Evolutionary conservation across 2,797 vertebrate species (phyloP).

Genomic region (Phataginus tetradactyla): DNA sequence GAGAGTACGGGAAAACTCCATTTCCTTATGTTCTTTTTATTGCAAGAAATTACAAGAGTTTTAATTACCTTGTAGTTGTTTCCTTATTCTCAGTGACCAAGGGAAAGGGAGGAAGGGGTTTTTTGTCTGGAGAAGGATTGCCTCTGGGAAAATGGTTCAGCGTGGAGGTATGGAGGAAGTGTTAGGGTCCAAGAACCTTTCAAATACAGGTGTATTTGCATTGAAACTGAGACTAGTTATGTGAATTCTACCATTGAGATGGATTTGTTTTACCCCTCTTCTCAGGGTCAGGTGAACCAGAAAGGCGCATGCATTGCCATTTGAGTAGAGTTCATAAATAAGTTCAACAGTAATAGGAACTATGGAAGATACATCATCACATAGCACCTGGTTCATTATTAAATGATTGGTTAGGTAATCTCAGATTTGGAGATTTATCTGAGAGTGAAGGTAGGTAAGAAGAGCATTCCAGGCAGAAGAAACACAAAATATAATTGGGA

Average conservation of each 20-base stretch:
- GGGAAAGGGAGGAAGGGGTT: background rate
- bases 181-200: background rate
- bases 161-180: background rate
- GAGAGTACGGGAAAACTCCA: background rate
- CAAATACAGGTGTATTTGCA: background rate
- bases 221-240: slow-evolving; percentile 17
- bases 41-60: background rate
- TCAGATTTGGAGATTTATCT: background rate
- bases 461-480: background rate
- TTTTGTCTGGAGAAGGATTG: background rate
- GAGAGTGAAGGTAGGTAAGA: background rate
- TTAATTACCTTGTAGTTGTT: slow-evolving; percentile 21
- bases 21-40: slow-evolving; percentile 40
- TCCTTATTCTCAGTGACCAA: background rate
- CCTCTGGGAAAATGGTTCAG: background rate
- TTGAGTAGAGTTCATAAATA: background rate
- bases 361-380: background rate
- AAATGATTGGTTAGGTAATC: background rate
- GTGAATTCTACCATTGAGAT: background rate
- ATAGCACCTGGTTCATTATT: background rate
- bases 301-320: background rate
- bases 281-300: background rate
- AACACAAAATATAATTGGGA: background rate
- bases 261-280: background rate
- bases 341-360: background rate